A percentile compares a stretch with the other conserved stretches of the same genome.
phyloP scores from a whole-genome alignment of 1,140 invertebrate genomes.

The Vollenhovia emeryi region DNA sequence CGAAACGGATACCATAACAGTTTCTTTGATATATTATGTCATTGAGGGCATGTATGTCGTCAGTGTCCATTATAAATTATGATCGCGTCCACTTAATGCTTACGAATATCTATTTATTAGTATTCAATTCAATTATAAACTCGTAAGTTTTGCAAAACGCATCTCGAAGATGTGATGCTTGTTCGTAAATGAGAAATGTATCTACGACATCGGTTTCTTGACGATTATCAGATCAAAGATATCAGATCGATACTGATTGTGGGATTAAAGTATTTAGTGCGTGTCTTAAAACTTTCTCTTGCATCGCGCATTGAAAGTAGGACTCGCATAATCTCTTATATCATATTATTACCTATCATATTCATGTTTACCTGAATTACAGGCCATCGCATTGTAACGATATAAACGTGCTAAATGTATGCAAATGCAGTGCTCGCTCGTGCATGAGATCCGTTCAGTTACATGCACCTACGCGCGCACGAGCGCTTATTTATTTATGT shows the following conservation, averaged over 20 bases:
- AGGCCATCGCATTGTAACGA: not conserved
- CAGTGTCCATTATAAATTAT: not conserved
- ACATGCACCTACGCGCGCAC: not conserved
- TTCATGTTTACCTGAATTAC: constrained; percentile 17
- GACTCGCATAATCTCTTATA: constrained; percentile 35
- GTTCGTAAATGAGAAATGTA: not conserved
- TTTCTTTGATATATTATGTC: constrained; percentile 7
- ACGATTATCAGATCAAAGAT: constrained; percentile 1
- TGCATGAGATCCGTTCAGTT: constrained; percentile 40
- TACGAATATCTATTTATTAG: not conserved
- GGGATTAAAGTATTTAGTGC: constrained; percentile 18
- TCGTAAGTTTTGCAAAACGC: not conserved
- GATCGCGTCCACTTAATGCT: not conserved
- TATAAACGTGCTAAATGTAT: not conserved
- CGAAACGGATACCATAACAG: not conserved
- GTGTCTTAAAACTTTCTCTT: constrained; percentile 35
- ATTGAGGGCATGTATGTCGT: not conserved
- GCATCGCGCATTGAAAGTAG: not conserved
- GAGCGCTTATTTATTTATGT: constrained; percentile 38
- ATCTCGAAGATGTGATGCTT: not conserved
- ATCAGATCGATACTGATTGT: too few species aligned
- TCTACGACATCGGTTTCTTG: not conserved
- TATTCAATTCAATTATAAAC: constrained; percentile 5
- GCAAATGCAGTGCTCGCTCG: constrained; percentile 23
- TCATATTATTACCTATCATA: constrained; percentile 40